Conservation (phyloP, 1,140 invertebrate species). For the Euura saliciscinereae region DNA sequence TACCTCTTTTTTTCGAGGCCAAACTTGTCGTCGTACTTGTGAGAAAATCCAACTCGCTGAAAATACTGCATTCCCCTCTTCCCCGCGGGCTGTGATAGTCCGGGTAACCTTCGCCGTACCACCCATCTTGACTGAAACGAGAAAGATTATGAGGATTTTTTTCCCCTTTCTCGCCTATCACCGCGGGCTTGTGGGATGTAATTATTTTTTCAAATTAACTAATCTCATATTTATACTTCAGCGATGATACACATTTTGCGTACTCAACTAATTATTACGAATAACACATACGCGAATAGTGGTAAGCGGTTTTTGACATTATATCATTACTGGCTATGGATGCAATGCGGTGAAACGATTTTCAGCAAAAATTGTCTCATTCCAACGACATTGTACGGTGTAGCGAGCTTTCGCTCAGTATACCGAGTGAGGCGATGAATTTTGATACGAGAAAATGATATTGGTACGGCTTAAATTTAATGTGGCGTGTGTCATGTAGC, state of each 20-base stretch:
- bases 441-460: too few species aligned
- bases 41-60: slow-evolving; percentile 59
- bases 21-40: slow-evolving; percentile 48
- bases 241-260: not conserved
- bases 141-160: slow-evolving; percentile 18
- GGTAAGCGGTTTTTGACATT: too few species aligned
- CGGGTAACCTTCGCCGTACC: slow-evolving; percentile 57
- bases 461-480: too few species aligned
- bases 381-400: not conserved
- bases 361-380: too few species aligned
- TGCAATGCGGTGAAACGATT: not conserved
- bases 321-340: too few species aligned
- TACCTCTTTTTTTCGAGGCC: slow-evolving; percentile 52
- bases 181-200: not conserved
- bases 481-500: too few species aligned
- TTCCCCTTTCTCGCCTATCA: not conserved
- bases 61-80: slow-evolving; percentile 50
- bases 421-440: too few species aligned
- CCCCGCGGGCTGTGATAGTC: slow-evolving; percentile 53
- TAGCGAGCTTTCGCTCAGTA: too few species aligned
- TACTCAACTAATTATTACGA: not conserved
- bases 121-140: slow-evolving; percentile 57
- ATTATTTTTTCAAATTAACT: not conserved
- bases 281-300: too few species aligned
- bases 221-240: not conserved